These are phyloP conservation scores for Portunus trituberculatus DNA, from an alignment of 1,140 invertebrate species.

Conservation along the genomic window DNA sequence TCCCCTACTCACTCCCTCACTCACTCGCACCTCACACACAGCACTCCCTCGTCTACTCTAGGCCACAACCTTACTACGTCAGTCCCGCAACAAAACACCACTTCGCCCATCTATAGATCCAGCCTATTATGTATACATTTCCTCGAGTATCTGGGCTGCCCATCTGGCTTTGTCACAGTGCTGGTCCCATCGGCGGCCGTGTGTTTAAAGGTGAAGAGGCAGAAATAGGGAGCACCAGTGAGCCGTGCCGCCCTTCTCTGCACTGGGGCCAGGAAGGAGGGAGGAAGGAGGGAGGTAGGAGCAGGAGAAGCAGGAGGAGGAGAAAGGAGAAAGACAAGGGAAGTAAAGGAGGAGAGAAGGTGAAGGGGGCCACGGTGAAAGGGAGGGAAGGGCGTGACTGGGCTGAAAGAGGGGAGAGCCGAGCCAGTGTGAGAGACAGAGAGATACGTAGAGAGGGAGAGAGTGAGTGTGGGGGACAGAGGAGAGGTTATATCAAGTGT, in stretches of 20 bases:
- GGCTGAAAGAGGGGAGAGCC: slow-evolving; percentile 26
- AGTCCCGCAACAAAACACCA: neutral
- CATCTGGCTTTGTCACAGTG: slow-evolving; percentile 18
- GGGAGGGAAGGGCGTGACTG: slow-evolving; percentile 5
- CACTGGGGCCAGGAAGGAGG: neutral
- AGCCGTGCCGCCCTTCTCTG: neutral
- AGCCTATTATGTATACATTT: neutral
- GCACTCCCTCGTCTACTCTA: no score
- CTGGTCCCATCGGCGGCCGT: neutral
- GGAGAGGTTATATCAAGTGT: slow-evolving; percentile 12
- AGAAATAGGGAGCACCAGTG: neutral
- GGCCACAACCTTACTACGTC: no score
- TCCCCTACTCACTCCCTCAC: no score
- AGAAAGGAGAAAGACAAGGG: slow-evolving; percentile 11
- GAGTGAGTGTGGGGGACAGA: neutral
- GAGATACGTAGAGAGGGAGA: neutral
- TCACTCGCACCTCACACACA: no score
- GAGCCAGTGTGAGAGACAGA: neutral
- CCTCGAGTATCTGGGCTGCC: neutral
- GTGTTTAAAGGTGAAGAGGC: slow-evolving; percentile 8
- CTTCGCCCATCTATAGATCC: neutral
- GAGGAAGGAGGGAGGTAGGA: neutral
- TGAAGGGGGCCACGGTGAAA: slow-evolving; percentile 27
- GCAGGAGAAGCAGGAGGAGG: neutral
- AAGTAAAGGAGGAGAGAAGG: neutral